Evolutionary conservation across 1,140 invertebrate species (phyloP).

Genomic region (Pissodes strobi): DNA sequence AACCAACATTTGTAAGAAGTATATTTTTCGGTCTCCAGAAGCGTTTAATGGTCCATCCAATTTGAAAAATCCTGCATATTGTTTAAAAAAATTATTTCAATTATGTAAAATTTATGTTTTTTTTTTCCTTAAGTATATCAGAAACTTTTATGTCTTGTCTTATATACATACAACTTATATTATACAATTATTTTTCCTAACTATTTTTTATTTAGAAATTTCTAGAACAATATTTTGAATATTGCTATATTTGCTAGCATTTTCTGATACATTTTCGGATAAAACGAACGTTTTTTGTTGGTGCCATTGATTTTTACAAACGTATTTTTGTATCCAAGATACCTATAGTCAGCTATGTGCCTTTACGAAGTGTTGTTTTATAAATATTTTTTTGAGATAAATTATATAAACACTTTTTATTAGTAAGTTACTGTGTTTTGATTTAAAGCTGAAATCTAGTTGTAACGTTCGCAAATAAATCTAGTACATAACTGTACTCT

Average conservation of each 20-base stretch:
- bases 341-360: constrained; percentile 22
- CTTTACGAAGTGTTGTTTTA: constrained; percentile 33
- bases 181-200: neutral
- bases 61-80: too few relatives aligned
- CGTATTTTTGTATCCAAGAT: constrained; percentile 25
- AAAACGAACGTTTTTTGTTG: neutral
- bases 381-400: constrained; percentile 25
- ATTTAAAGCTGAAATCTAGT: neutral
- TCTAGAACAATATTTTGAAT: too few relatives aligned
- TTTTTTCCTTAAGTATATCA: constrained; percentile 1
- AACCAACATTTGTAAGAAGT: too few relatives aligned
- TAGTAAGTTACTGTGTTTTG: neutral
- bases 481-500: too few relatives aligned
- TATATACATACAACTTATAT: neutral
- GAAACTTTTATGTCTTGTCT: neutral
- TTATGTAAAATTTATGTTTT: neutral
- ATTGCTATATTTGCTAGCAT: too few relatives aligned
- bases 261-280: too few relatives aligned
- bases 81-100: too few relatives aligned
- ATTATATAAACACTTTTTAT: constrained; percentile 25
- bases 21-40: too few relatives aligned
- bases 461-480: too few relatives aligned
- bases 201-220: too few relatives aligned
- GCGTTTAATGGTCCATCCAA: too few relatives aligned
- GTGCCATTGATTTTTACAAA: constrained; percentile 21